Base-by-base conservation (phyloP, 2,888 invertebrate species). In the Erebia epiphron region DNA sequence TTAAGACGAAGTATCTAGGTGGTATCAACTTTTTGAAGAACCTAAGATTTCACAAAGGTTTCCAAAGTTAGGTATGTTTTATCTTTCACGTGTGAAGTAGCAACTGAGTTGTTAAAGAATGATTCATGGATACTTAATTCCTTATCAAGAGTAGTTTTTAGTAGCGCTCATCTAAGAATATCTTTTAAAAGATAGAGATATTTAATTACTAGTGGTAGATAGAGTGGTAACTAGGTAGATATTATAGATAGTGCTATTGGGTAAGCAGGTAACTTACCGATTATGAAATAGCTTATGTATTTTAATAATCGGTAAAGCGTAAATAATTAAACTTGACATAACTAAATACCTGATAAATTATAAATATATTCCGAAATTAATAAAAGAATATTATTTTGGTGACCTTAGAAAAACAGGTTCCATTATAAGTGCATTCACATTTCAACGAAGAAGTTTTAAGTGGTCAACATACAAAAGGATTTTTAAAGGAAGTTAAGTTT, bases 401-500 rank as follows among this genome's bases (percentile, higher is more conserved):
- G 21, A 71, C 69, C 67, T 63, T 43, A n/a, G 67, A 14, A 49
- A 69, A 74, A 75, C 73, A 56, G 63, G 73, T 75, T 70, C 56
- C 57, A 52, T 49, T 49, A 66, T 71, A 67, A 72, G 73, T 72
- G 69, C 67, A 65, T 73, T 73, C 71, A 73, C 73, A 71, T 72
- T 73, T 52, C 35, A 52, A 16, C 46, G 52, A 61, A 61, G 54
- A 50, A n/a, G 26, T 11, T 46, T 46, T 13, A 62, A 26, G 21
- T 14, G 62, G 18, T 54, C 54, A 54, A 54, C 54, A 54, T 9
- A 62, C 21, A 62, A 49, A 61, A 62, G 18, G 18, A 18, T 21
- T 49, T 49, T 14, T 35, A 35, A 49, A 13, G 21, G 46, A 62
- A 21, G 49, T 14, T 18, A 18, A 18, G 9, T 9, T 50, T 18